Conservation (phyloP, 2,113 vertebrate genomes). For the Antennarius striatus region DNA sequence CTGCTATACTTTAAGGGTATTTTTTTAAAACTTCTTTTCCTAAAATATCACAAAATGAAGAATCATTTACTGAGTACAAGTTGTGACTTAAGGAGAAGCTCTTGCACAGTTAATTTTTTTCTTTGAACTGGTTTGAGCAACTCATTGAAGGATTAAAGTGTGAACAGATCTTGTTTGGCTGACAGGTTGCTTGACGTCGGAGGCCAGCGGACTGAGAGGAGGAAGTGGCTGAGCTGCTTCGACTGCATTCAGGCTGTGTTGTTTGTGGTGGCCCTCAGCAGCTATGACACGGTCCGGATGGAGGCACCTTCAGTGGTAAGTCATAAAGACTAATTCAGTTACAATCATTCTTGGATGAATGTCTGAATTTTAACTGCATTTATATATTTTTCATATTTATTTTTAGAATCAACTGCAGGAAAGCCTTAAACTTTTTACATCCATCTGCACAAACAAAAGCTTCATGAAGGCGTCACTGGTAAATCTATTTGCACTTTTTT, state of each 20-base stretch:
- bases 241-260: conserved; percentile 73
- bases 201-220: conserved; percentile 69
- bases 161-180: background rate
- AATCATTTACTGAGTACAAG: no score
- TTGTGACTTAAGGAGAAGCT: no score
- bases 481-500: conserved; percentile 22
- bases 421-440: conserved; percentile 74
- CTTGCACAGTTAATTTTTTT: background rate
- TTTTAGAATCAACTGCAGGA: conserved; percentile 72
- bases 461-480: conserved; percentile 73
- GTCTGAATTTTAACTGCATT: background rate
- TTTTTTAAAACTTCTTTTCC: no score
- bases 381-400: background rate
- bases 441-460: conserved; percentile 64
- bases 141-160: background rate
- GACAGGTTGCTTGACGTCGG: conserved; percentile 78
- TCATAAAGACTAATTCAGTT: background rate
- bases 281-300: conserved; percentile 66
- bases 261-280: conserved; percentile 77
- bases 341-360: background rate
- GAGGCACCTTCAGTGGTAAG: conserved; percentile 61
- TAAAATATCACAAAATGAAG: no score
- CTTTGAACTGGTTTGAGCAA: background rate
- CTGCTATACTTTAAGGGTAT: no score
- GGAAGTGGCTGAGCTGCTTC: conserved; percentile 80